Evolutionary conservation across 2,888 invertebrate species (phyloP).

Genomic region (Zhuqinia jingwanae): DNA sequence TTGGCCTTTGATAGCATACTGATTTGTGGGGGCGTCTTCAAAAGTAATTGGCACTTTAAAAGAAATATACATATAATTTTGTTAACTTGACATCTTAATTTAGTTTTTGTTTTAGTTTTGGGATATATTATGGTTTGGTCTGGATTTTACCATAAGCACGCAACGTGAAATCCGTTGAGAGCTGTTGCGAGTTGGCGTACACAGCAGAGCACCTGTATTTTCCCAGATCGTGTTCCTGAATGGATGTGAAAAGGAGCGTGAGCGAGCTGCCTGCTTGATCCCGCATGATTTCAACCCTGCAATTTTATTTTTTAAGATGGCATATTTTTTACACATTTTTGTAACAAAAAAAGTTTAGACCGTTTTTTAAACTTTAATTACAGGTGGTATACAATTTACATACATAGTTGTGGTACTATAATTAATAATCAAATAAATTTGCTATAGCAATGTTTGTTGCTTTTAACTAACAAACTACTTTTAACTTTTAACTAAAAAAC

Average conservation of each 20-base stretch:
- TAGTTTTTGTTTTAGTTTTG: neutral
- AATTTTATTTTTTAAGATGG: too few species aligned
- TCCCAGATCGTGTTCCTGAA: constrained; percentile 77
- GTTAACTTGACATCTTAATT: too few species aligned
- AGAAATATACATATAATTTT: too few species aligned
- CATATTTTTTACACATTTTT: too few species aligned
- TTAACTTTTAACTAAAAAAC: too few species aligned
- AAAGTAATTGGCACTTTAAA: constrained; percentile 90
- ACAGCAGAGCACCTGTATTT: constrained; percentile 15
- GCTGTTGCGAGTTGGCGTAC: constrained; percentile 83
- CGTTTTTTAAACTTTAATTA: too few species aligned
- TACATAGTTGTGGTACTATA: too few species aligned
- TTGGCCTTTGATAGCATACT: constrained; percentile 89
- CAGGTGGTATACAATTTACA: too few species aligned
- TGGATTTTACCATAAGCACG: constrained; percentile 75
- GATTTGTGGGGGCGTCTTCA: constrained; percentile 91
- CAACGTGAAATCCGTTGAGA: constrained; percentile 75
- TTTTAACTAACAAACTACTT: too few species aligned
- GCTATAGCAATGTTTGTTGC: too few species aligned
- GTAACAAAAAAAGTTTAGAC: too few species aligned
- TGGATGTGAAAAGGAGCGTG: constrained; percentile 75
- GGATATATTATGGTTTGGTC: neutral
- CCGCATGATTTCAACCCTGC: constrained; percentile 76
- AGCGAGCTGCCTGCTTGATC: constrained; percentile 72
- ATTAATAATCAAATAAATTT: too few species aligned